Evolutionary conservation across 2,113 vertebrate species (phyloP).

Genomic region (Oxyruncus cristatus): DNA sequence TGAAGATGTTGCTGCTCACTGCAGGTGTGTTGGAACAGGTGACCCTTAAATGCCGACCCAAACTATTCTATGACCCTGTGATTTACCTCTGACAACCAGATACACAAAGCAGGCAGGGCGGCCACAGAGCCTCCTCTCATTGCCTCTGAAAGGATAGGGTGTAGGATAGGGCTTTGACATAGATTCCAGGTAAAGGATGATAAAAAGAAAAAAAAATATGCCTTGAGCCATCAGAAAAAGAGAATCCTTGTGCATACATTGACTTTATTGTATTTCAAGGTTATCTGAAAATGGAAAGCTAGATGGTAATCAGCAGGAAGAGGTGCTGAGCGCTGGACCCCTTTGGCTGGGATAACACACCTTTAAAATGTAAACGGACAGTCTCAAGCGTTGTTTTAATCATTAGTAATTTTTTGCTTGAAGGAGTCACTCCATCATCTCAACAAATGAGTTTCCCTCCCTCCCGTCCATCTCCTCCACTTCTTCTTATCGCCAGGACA

Average conservation of each 20-base stretch:
- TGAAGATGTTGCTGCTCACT: background rate
- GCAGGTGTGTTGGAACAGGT: background rate
- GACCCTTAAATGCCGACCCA: background rate
- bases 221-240: background rate
- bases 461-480: background rate
- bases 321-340: constrained; percentile 1
- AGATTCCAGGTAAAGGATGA: background rate
- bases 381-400: constrained; percentile 53
- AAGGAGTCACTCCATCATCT: constrained; percentile 61
- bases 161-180: background rate
- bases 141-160: background rate
- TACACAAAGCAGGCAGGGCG: background rate
- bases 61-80: background rate
- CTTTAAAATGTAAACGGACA: constrained; percentile 57
- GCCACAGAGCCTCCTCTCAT: background rate
- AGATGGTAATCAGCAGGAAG: constrained; percentile 35
- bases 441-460: constrained; percentile 18
- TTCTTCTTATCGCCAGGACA: background rate
- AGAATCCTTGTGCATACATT: constrained; percentile 53
- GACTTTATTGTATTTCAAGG: constrained; percentile 65
- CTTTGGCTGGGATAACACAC: constrained; percentile 15
- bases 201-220: background rate
- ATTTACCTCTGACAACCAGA: background rate
- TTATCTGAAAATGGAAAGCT: constrained; percentile 61
- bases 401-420: constrained; percentile 56